A percentile compares a stretch with the other conserved stretches of the same genome.
Evolutionary conservation across 1,140 invertebrate genomes (phyloP).

Genomic region (Zaprionus lachaisei): DNA sequence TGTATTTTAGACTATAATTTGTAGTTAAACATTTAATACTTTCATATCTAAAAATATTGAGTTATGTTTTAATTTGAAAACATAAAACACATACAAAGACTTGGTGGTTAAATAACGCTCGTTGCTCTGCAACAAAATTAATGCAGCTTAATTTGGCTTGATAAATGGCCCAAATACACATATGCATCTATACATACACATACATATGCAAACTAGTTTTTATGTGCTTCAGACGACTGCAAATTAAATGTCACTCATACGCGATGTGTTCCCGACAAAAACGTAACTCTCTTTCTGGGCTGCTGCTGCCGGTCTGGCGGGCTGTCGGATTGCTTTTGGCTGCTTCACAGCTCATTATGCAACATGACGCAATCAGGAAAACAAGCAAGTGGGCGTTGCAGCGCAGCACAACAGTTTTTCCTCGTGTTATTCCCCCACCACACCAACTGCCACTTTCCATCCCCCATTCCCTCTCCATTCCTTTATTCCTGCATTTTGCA

Average conservation of each 20-base stretch:
- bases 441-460: neutral
- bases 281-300: conserved; percentile 17
- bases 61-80: neutral
- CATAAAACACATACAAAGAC: neutral
- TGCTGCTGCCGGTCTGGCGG: neutral
- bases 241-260: conserved; percentile 82
- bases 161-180: conserved; percentile 13
- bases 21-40: neutral
- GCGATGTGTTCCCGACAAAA: conserved; percentile 61
- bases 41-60: conserved; percentile 1
- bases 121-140: conserved; percentile 15
- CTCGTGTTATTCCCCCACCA: neutral
- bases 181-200: conserved; percentile 9
- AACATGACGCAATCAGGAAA: conserved; percentile 72
- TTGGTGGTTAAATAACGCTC: neutral
- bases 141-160: conserved; percentile 14
- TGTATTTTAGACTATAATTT: neutral
- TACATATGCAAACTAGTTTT: conserved; percentile 16
- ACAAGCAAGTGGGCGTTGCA: conserved; percentile 41
- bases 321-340: conserved; percentile 18
- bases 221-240: conserved; percentile 51
- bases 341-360: conserved; percentile 75
- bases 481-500: conserved; percentile 31
- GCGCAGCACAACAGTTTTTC: conserved; percentile 15
- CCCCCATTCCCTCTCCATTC: neutral